A percentile compares a stretch with the other conserved stretches of the same genome.
Conservation (phyloP, 2,113 vertebrate genomes). For the Catharus fuscescens region DNA sequence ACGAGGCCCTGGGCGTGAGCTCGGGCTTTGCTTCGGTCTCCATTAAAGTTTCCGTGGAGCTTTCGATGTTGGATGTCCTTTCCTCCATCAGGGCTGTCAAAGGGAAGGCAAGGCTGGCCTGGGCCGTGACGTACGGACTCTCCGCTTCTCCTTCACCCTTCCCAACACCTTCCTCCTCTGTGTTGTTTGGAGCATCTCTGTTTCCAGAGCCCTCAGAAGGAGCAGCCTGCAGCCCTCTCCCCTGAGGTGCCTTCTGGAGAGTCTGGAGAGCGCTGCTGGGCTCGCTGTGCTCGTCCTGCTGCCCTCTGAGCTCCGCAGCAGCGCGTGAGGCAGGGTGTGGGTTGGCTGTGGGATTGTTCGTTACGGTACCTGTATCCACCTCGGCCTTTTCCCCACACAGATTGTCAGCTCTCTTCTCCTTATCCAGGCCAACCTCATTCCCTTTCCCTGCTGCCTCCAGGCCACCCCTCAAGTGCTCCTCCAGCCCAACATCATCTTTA, state of each 20-base stretch:
- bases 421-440: conserved; percentile 10
- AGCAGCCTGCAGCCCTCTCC: background rate
- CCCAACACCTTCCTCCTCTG: background rate
- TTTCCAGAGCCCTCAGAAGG: conserved; percentile 18
- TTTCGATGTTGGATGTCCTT: conserved; percentile 79
- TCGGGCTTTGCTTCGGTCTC: conserved; percentile 80
- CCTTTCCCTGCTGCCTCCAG: conserved; percentile 21
- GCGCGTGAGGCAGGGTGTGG: conserved; percentile 6
- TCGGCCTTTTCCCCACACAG: background rate
- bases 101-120: conserved; percentile 48
- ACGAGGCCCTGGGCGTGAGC: background rate
- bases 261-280: conserved; percentile 7
- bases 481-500: conserved; percentile 81
- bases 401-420: conserved; percentile 26
- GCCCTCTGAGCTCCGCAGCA: conserved; percentile 38
- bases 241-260: conserved; percentile 28
- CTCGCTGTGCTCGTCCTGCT: background rate
- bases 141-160: conserved; percentile 29
- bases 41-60: conserved; percentile 86
- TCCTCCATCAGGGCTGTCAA: conserved; percentile 59
- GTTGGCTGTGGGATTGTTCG: background rate
- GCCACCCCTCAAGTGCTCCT: conserved; percentile 60
- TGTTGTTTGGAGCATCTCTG: background rate
- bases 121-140: background rate
- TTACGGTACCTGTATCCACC: background rate